Evolutionary conservation across 1,140 invertebrate genomes (phyloP), one percentile per base, ranked within the genome.

Genomic region (Eueides isabella): DNA sequence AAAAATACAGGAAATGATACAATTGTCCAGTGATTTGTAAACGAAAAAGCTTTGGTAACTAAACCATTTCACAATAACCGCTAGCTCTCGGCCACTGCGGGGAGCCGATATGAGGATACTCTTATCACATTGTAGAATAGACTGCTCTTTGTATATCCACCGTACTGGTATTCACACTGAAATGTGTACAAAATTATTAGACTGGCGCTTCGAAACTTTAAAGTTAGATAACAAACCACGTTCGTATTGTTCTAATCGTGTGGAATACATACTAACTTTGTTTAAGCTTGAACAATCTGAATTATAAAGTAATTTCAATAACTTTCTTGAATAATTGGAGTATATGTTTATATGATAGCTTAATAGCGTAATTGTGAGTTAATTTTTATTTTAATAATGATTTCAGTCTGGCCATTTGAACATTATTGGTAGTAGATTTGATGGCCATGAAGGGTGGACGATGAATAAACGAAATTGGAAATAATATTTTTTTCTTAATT

Each of bases 1-100:
- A 63, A 63, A 63, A 63, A 63, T 63, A 30, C 61, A 31, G 61
- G 29, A 63, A 63, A 30, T 63, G 4, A 63, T 63, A 63, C 28
- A 9, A 31, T 63, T 63, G 61, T 63, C 29, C 29, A 63, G 29
- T 7, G 61, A 63, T 63, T 63, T 29, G 44, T 48, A 30, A 55
- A 30, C 9, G 41, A 68, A 55, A 29, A 30, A 23, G 19, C 19
- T 55, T 23, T 55, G 11, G 23, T 23, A 61, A 28, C 28, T 14
- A 41, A 26, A 69, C 48, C 61, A 41, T 38, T 38, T 19, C 23
- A 64, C 33, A 44, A 44, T 63, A 63, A 71, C 29, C 28, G 41
- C 26, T n/a, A 7, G 41, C 23, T 67, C 29, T 33, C 66, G 26
- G 19, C 66, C 48, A 23, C 28, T 19, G 41, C 28, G 12, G 26